Evolutionary conservation across 23 tunicate genomes (phyloP), one percentile per base, ranked within the genome.

Genomic region (Halocynthia roretzi): DNA sequence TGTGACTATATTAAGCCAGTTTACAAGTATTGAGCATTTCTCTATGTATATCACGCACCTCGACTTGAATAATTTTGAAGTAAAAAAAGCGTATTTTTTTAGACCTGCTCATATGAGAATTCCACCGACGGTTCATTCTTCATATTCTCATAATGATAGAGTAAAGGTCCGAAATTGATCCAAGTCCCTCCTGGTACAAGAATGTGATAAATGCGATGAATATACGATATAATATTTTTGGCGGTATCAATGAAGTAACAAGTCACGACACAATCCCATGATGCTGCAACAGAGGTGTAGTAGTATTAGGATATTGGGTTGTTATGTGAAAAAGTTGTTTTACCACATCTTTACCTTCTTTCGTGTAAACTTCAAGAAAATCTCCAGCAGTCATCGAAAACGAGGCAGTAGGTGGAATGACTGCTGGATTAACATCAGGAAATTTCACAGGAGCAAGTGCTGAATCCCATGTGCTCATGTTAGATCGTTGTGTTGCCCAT

Each of bases 221-320:
- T 52, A 68, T 89, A 94, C 14, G 67, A 58, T 21, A 94, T 89
- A 40, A 94, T 77, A 56, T 94, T 94, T 66, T 88, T 82, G 5
- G 99, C 99, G 17, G 99, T 94, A 62, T 94, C 99, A 56, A 94
- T 82, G 72, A 94, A 94, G 67, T 84, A 94, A 40, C 95, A 84
- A 19, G 88, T 84, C 1, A 96, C 99, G 6, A 94, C 91, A 58
- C 87, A 84, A 61, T 94, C 78, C 91, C 93, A 94, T 10, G 77
- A 7, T 55, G 50, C 90, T 87, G 72, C 18, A 15, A 15, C 17
- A n/a, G n/a, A 15, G 64, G 4, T 15, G 17, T 60, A n/a, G n/a
- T 15, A 15, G 17, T 60, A 15, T 60, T 15, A 15, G n/a, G 2
- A 4, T 60, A 60, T 4, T 60, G 64, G 17, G n/a, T 60, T 15